Percentiles rank a stretch among this genome's conserved stretches.
These are phyloP conservation scores for Lithophane ornitopus DNA, from an alignment of 2,888 invertebrate species.

Conservation along the genomic window DNA sequence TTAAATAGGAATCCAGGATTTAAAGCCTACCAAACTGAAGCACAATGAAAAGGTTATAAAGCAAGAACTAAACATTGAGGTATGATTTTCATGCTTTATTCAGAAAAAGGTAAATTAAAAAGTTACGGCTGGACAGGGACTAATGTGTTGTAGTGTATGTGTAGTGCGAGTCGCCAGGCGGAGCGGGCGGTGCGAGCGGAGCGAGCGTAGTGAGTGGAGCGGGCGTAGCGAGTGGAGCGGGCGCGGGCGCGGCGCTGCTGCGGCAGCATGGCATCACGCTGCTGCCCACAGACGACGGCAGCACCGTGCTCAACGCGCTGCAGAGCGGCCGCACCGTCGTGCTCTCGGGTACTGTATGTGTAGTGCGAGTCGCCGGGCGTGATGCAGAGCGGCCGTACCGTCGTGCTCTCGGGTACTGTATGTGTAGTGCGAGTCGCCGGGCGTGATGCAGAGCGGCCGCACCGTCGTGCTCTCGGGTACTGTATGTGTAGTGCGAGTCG, in stretches of 20 bases:
- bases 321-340: constrained; percentile 94
- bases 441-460: no score
- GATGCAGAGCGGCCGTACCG: no score
- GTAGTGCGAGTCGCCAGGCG: background rate
- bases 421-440: no score
- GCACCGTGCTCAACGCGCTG: constrained; percentile 92
- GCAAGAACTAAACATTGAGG: constrained; percentile 54
- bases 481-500: no score
- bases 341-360: no score
- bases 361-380: no score
- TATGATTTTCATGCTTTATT: constrained; percentile 17
- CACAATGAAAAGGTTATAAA: constrained; percentile 47
- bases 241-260: constrained; percentile 88
- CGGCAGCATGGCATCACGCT: constrained; percentile 95
- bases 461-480: no score
- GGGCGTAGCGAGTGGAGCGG: constrained; percentile 80
- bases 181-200: constrained; percentile 32
- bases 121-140: background rate
- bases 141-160: constrained; percentile 7
- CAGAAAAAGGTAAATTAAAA: background rate
- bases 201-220: constrained; percentile 70
- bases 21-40: constrained; percentile 54
- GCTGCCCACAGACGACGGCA: constrained; percentile 3
- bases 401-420: no score
- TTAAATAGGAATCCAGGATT: constrained; percentile 56